Base-by-base conservation (phyloP, 2,888 invertebrate species). In the Megamerina dolium region DNA sequence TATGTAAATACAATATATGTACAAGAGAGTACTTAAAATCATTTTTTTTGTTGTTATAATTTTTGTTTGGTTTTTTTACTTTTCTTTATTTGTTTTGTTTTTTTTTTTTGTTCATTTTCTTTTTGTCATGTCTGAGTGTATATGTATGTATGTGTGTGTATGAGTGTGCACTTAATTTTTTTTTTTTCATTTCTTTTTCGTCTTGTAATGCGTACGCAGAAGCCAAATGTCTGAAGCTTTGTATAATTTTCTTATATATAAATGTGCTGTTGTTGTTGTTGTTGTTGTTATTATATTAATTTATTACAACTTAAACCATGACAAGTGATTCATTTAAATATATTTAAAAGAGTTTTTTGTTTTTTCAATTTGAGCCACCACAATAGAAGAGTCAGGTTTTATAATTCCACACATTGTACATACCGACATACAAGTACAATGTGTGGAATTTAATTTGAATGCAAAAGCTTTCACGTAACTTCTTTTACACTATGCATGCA, bases 401-500 rank as follows among this genome's bases (percentile, higher is more conserved):
- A n/a, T n/a, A n/a, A n/a, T n/a, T n/a, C n/a, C n/a, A n/a, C n/a
- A n/a, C n/a, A n/a, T n/a, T n/a, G n/a, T n/a, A n/a, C n/a, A n/a
- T n/a, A n/a, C n/a, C n/a, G n/a, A n/a, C n/a, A n/a, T n/a, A n/a
- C n/a, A n/a, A n/a, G n/a, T n/a, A n/a, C n/a, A n/a, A n/a, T n/a
- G n/a, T n/a, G n/a, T n/a, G n/a, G n/a, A n/a, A n/a, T n/a, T n/a
- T n/a, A n/a, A n/a, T n/a, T n/a, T n/a, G n/a, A n/a, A n/a, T n/a
- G n/a, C n/a, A n/a, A 36, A 44, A 58, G 61, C 61, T 63, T 61
- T 63, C 63, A 63, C 64, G 62, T 63, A 64, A 62, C 57, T 54
- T 53, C 52, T 42, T 37, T 35, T n/a, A 21, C n/a, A n/a, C n/a
- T n/a, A n/a, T n/a, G n/a, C n/a, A n/a, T n/a, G n/a, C n/a, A n/a